Evolutionary conservation across 2,888 invertebrate species (phyloP).

Genomic region (Harpalus rubripes): DNA sequence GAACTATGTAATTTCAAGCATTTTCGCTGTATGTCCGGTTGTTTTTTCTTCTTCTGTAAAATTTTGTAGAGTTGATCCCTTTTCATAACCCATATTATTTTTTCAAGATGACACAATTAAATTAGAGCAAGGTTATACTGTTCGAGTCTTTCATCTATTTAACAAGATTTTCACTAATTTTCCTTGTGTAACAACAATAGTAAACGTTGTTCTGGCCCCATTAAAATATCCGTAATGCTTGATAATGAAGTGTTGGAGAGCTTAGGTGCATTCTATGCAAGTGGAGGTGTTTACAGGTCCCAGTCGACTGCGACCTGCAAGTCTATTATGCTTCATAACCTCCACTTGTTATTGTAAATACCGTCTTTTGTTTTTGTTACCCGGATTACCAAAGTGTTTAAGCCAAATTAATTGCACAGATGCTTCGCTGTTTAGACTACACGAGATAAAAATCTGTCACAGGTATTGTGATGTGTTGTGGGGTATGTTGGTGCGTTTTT

Average conservation of each 20-base stretch:
- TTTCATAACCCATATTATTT: not conserved
- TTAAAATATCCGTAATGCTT: slow-evolving; percentile 43
- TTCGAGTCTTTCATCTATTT: not conserved
- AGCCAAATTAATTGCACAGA: slow-evolving; percentile 53
- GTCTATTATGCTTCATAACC: slow-evolving; percentile 44
- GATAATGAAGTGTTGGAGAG: slow-evolving; percentile 39
- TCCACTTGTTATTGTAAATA: slow-evolving; percentile 53
- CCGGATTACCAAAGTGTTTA: slow-evolving; percentile 51
- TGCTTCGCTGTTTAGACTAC: slow-evolving; percentile 15
- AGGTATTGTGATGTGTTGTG: slow-evolving; percentile 16
- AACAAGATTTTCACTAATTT: slow-evolving; percentile 7
- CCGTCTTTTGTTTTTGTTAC: slow-evolving; percentile 52
- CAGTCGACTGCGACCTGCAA: slow-evolving; percentile 18
- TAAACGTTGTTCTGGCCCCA: not conserved
- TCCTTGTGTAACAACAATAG: not conserved
- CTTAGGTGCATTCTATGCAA: slow-evolving; percentile 29
- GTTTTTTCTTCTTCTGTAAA: too few species aligned
- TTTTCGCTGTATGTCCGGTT: too few species aligned
- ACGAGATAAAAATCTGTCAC: slow-evolving; percentile 15
- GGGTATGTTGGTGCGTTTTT: slow-evolving; percentile 12
- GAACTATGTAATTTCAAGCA: too few species aligned
- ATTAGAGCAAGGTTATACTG: not conserved
- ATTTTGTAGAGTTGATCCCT: too few species aligned
- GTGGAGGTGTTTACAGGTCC: slow-evolving; percentile 34
- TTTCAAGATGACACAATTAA: not conserved